phyloP scores from a whole-genome alignment of 2,888 invertebrate species.

The Tineola bisselliella region DNA sequence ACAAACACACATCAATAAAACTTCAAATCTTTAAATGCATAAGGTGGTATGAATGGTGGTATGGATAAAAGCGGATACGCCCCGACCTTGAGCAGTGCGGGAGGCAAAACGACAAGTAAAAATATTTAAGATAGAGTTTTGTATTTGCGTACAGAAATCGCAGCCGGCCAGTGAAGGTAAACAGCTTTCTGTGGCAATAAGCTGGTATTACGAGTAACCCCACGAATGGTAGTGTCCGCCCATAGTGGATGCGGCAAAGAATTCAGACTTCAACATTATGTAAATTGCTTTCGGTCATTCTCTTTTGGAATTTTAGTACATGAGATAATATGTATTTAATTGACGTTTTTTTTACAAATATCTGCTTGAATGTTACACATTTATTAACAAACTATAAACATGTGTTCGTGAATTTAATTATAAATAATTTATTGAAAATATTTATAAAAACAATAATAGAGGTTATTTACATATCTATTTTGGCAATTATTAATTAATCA shows the following conservation, averaged over 20 bases:
- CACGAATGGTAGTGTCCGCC: slow-evolving; percentile 6
- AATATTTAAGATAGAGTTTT: slow-evolving; percentile 26
- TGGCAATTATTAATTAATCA: neutral
- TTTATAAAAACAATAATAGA: too few relatives aligned
- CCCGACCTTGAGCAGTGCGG: slow-evolving; percentile 36
- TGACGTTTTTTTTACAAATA: neutral
- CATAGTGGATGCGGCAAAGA: slow-evolving; percentile 8
- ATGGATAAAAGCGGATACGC: slow-evolving; percentile 24
- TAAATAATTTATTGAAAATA: neutral
- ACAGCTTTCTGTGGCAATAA: slow-evolving; percentile 42
- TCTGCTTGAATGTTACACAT: neutral
- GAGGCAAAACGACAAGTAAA: slow-evolving; percentile 31
- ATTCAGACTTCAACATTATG: neutral
- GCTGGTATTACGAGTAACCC: slow-evolving; percentile 24
- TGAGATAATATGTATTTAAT: neutral
- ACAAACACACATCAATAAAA: slow-evolving; percentile 3
- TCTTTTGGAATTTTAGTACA: neutral
- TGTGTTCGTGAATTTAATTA: neutral
- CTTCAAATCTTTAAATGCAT: slow-evolving; percentile 5
- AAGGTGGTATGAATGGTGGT: neutral
- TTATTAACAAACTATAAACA: neutral
- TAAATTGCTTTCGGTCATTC: neutral
- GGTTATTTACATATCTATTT: neutral
- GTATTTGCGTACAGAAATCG: slow-evolving; percentile 32
- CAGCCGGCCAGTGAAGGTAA: slow-evolving; percentile 41